A percentile compares a stretch with the other conserved stretches of the same genome.
Evolutionary conservation across 2,888 invertebrate species (phyloP).

Genomic region (Drosophila neutralis): DNA sequence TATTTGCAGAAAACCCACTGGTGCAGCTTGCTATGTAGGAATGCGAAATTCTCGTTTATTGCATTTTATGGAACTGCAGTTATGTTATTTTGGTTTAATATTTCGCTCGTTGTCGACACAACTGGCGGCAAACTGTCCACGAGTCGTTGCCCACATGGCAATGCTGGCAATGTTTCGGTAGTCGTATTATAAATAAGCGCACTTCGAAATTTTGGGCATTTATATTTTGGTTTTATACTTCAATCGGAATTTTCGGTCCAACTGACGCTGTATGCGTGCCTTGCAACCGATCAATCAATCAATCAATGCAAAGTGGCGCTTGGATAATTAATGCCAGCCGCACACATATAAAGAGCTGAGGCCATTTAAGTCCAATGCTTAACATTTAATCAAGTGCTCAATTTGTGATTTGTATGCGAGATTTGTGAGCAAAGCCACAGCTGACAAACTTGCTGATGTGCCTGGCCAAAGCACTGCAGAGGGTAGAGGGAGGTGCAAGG

Average conservation of each 20-base stretch:
- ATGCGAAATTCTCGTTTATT: constrained; percentile 62
- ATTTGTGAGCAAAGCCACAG: constrained; percentile 53
- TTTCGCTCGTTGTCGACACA: constrained; percentile 55
- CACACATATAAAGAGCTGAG: constrained; percentile 30
- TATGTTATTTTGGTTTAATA: constrained; percentile 59
- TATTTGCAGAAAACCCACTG: constrained; percentile 16
- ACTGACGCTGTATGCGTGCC: not conserved
- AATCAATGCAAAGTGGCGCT: constrained; percentile 34
- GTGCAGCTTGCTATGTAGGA: constrained; percentile 21
- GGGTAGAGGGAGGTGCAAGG: not conserved
- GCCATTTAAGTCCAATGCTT: constrained; percentile 52
- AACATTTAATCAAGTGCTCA: constrained; percentile 55
- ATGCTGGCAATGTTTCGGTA: constrained; percentile 46
- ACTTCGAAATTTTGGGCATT: constrained; percentile 12
- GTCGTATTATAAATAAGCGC: constrained; percentile 42
- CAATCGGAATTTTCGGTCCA: not conserved
- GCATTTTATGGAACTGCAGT: constrained; percentile 56
- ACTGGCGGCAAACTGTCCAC: constrained; percentile 20
- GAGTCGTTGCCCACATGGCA: constrained; percentile 5
- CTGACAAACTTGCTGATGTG: constrained; percentile 44
- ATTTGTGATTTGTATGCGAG: constrained; percentile 58
- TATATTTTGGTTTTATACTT: not conserved
- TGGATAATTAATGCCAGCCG: constrained; percentile 46
- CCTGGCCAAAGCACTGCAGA: not conserved
- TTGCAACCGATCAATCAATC: constrained; percentile 27